Base-by-base conservation (phyloP, 2,113 vertebrate genomes). In the Lasiurus borealis region DNA sequence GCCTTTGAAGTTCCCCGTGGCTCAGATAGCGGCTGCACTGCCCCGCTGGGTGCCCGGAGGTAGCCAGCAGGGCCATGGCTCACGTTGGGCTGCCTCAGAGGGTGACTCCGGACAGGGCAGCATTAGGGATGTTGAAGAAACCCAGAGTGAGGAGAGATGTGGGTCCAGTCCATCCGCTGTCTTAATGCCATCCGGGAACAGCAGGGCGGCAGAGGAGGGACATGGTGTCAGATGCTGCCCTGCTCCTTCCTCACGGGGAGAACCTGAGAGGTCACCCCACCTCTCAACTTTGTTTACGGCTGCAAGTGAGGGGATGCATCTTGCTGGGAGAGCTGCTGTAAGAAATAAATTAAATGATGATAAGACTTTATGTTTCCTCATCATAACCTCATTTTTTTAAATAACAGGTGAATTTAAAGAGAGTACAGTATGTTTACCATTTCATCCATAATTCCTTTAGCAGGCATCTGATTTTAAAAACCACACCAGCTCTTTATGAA, bases 1-100 rank as follows among this genome's bases (percentile, higher is more conserved):
- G 71, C 5, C 87, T 95, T 89, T 77, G 18, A 95, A 94, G 57
- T 5, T 87, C n/a, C 46, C 46, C 5, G 80, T 82, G 34, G 69
- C 18, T 54, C 52, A 54, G 52, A 7, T 7, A 19, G 52, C 16
- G 7, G 52, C 52, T 54, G 52, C 52, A 8, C 29, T 84, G 80
- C 29, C 5, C 93, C n/a, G 3, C 57, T 40, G 46, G 46, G 46
- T 10, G 46, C 46, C 46, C 46, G 40, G 40, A 40, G 5, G 40
- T 40, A 40, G 40, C 40, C 40, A 40, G 40, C 40, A 5, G 40
- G 40, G 40, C 40, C 40, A 40, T 40, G 40, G n/a, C 29, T 82
- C 73, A 34, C 44, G 92, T 71, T 72, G 27, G 27, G 69, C n/a
- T 68, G 64, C 1, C 7, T 62, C 21, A 84, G 66, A 66, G 64